A percentile compares a stretch with the other conserved stretches of the same genome.
Evolutionary conservation across 2,113 vertebrate species (phyloP).

Genomic region (Sinosuthora webbiana): DNA sequence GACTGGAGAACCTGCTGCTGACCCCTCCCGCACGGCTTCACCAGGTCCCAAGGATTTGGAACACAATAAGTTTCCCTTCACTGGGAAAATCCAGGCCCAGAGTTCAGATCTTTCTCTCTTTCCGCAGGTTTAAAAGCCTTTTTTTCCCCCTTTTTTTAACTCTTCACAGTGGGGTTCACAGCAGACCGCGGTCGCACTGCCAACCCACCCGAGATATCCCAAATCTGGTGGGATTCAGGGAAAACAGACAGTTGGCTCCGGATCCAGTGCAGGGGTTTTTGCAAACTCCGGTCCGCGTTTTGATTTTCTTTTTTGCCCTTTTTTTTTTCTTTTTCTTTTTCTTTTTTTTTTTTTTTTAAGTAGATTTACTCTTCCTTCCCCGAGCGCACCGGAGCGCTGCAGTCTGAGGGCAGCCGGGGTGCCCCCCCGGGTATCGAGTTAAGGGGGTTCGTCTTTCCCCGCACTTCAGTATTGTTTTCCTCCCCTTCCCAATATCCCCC

Average conservation of each 20-base stretch:
- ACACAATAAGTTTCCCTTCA: slow-evolving; percentile 9
- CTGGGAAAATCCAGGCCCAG: slow-evolving; percentile 31
- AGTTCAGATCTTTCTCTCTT: slow-evolving; percentile 26
- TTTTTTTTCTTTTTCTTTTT: background rate
- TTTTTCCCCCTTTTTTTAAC: background rate
- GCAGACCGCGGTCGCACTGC: background rate
- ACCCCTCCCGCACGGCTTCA: background rate
- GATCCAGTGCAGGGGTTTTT: slow-evolving; percentile 42
- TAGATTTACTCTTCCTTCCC: slow-evolving; percentile 32
- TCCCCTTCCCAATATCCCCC: background rate
- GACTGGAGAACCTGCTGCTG: background rate
- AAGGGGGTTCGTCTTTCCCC: background rate
- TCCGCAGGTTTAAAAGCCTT: background rate
- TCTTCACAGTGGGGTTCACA: background rate
- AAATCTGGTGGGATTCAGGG: slow-evolving; percentile 5
- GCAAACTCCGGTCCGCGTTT: slow-evolving; percentile 1
- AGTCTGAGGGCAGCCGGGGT: background rate
- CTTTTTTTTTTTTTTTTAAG: background rate
- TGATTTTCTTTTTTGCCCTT: background rate
- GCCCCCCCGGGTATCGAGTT: background rate
- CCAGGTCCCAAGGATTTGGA: background rate
- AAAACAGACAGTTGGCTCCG: slow-evolving; percentile 29
- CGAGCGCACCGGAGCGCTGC: background rate
- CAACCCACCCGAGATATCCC: background rate
- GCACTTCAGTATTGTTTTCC: background rate